These are phyloP conservation scores for Agrochola lychnidis DNA, from an alignment of 2,888 invertebrate species.

Conservation along the genomic window DNA sequence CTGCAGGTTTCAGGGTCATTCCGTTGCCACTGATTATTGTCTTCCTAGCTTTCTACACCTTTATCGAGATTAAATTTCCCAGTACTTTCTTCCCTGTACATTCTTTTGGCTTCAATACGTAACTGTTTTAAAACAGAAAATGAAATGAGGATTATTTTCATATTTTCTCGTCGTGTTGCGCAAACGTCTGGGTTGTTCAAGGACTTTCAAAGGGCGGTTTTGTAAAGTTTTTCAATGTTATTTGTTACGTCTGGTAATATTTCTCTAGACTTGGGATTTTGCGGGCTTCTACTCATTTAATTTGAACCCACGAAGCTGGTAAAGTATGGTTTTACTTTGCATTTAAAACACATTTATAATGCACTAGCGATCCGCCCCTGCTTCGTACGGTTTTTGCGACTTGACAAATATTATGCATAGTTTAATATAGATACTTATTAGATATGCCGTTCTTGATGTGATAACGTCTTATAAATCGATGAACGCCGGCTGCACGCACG, in stretches of 20 bases:
- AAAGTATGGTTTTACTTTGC: too few species aligned
- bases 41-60: background rate
- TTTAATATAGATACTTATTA: too few species aligned
- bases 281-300: background rate
- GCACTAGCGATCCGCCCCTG: too few species aligned
- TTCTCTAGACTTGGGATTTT: background rate
- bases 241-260: background rate
- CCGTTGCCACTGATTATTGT: background rate
- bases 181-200: slow-evolving; percentile 14
- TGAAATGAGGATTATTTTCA: background rate
- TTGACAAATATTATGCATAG: too few species aligned
- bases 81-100: background rate
- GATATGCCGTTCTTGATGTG: too few species aligned
- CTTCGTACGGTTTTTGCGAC: too few species aligned
- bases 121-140: background rate
- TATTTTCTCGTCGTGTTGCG: slow-evolving; percentile 5
- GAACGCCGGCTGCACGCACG: too few species aligned
- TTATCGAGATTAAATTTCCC: background rate
- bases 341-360: too few species aligned
- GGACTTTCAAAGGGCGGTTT: slow-evolving; percentile 4
- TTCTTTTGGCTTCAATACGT: slow-evolving; percentile 23
- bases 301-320: too few species aligned
- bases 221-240: slow-evolving; percentile 6
- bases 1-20: slow-evolving; percentile 53
- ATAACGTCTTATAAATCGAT: too few species aligned